Base-by-base conservation (phyloP, 2,888 invertebrate genomes). In the Cetonia aurata region DNA sequence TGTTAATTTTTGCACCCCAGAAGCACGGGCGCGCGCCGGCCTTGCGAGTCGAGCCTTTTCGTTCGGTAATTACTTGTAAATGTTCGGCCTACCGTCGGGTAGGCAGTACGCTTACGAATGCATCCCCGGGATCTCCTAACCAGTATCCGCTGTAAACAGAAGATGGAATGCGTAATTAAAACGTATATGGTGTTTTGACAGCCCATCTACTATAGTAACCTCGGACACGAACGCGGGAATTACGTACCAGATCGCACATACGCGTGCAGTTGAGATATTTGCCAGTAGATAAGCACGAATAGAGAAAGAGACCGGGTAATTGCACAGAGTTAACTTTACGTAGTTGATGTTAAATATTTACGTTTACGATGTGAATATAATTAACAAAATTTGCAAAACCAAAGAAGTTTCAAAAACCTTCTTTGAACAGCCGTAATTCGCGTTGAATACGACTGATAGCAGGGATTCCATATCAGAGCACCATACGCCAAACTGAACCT, bases 1-100 rank as follows among this genome's bases (percentile, higher is more conserved):
- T 85, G 85, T 85, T 85, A 84, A 84, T 85, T 84, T 83, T 83
- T 85, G 83, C 83, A 81, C 83, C 83, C 83, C 79, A 70, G 68
- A 48, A 73, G 76, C 69, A 74, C 73, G 74, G 74, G 77, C 77
- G 73, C 71, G 70, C 17, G 17, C 65, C 44, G 65, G 33, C 53
- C 53, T 44, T 70, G 60, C 33, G 37, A 10, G 33, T 6, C 37
- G 57, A 42, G 57, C 42, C 42, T 57, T 42, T 41, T 57, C 57
- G 69, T 75, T 77, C 79, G 79, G 77, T 77, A 75, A 80, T 80
- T 80, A 79, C 74, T 77, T 77, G 74, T 76, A 76, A 75, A 77
- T 75, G 72, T 59, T 69, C 69, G 60, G 31, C 59, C 52, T 55
- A 55, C 66, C 65, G 66, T 66, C 70, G 56, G 15, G 42, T 37